Evolutionary conservation across 2,797 vertebrate species (phyloP).

Genomic region (Galaxias olidus): DNA sequence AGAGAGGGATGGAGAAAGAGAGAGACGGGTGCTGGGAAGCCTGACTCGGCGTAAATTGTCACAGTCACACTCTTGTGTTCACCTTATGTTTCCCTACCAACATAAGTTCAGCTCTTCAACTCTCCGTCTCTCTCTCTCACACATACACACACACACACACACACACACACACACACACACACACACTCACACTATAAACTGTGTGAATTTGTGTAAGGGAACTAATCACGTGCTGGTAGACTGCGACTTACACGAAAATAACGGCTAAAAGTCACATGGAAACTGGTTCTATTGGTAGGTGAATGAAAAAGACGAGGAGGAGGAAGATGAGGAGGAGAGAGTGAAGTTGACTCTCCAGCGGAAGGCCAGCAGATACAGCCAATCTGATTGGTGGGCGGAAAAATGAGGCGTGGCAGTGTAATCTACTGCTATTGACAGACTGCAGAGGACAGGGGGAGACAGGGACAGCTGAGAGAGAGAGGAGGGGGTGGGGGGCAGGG

Average conservation of each 20-base stretch:
- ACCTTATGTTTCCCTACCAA: no score
- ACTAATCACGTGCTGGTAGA: background rate
- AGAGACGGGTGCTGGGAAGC: background rate
- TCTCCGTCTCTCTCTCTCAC: background rate
- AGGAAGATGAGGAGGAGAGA: no score
- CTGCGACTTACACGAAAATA: no score
- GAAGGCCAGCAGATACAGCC: background rate
- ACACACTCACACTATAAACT: background rate
- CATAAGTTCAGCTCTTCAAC: background rate
- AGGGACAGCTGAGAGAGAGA: background rate
- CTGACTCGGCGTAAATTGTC: background rate
- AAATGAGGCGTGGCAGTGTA: background rate
- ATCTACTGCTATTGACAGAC: background rate
- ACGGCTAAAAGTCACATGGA: no score
- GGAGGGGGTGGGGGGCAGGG: background rate
- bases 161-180: background rate
- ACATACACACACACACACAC: background rate
- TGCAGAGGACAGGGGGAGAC: background rate
- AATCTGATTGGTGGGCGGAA: conserved; percentile 1
- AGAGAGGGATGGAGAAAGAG: conserved; percentile 16
- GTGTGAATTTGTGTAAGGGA: background rate
- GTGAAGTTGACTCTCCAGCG: background rate
- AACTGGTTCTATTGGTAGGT: no score
- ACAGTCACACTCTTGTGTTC: background rate
- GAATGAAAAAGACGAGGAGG: no score